These are phyloP conservation scores for Crypturellus undulatus DNA, from an alignment of 2,113 vertebrate genomes.

Conservation along the genomic window DNA sequence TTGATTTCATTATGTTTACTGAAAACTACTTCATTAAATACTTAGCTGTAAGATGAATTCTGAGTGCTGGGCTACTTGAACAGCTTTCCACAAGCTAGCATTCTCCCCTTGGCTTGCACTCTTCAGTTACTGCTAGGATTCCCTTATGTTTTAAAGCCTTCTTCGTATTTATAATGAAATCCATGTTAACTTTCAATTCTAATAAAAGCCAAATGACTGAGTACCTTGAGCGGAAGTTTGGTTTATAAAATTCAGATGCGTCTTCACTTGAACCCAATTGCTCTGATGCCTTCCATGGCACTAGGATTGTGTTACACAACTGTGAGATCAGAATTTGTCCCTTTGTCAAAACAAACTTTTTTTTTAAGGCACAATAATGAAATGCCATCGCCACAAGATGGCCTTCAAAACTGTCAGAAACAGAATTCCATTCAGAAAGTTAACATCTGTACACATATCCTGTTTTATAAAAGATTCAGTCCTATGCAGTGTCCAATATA, in stretches of 20 bases:
- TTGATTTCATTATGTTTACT: neutral
- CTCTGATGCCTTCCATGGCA: neutral
- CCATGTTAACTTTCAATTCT: neutral
- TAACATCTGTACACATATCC: neutral
- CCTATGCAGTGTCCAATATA: neutral
- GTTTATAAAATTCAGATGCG: neutral
- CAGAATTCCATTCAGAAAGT: neutral
- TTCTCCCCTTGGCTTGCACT: neutral
- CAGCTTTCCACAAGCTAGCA: neutral
- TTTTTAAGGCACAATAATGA: neutral
- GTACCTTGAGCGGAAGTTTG: neutral
- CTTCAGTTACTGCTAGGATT: neutral
- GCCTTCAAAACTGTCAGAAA: conserved; percentile 28
- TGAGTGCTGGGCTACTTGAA: neutral
- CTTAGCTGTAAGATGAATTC: neutral
- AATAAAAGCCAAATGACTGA: neutral
- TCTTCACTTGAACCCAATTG: neutral
- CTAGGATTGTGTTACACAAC: neutral
- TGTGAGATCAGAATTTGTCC: neutral
- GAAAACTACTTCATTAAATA: neutral
- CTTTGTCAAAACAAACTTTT: neutral
- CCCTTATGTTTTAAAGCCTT: neutral
- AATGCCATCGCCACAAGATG: conserved; percentile 1
- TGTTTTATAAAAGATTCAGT: neutral
- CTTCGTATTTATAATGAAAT: neutral